Percentiles rank a stretch among this genome's conserved stretches.
Evolutionary conservation across 2,888 invertebrate genomes (phyloP).

Genomic region (Drosophila neutralis): DNA sequence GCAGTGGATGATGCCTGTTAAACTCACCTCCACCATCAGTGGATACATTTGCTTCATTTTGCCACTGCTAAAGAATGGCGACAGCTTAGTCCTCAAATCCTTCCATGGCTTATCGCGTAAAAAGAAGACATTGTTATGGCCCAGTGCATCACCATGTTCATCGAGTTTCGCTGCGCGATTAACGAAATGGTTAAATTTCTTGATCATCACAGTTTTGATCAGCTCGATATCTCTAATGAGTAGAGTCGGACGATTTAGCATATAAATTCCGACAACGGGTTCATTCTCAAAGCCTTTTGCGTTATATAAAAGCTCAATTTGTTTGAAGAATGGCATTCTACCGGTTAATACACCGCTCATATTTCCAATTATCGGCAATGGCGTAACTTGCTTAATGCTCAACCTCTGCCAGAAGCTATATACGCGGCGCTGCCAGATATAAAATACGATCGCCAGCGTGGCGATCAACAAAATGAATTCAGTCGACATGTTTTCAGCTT

Average conservation of each 20-base stretch:
- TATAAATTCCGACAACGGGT: slow-evolving; percentile 80
- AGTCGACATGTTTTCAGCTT: slow-evolving; percentile 41
- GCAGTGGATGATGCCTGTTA: neutral
- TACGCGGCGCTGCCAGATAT: slow-evolving; percentile 63
- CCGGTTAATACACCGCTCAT: slow-evolving; percentile 72
- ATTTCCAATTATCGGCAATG: slow-evolving; percentile 84
- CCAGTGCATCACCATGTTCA: slow-evolving; percentile 83
- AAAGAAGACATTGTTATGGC: slow-evolving; percentile 84
- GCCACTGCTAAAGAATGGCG: slow-evolving; percentile 85
- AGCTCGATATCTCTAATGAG: slow-evolving; percentile 84
- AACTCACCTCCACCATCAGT: slow-evolving; percentile 71
- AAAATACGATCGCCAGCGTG: slow-evolving; percentile 43
- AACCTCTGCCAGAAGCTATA: slow-evolving; percentile 75
- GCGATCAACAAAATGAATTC: slow-evolving; percentile 40
- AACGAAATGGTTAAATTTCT: slow-evolving; percentile 84
- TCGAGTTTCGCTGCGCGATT: slow-evolving; percentile 78
- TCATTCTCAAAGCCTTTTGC: slow-evolving; percentile 59
- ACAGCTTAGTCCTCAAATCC: slow-evolving; percentile 81
- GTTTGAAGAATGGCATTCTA: slow-evolving; percentile 67
- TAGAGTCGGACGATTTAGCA: slow-evolving; percentile 84
- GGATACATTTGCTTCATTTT: slow-evolving; percentile 83
- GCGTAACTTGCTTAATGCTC: slow-evolving; percentile 78
- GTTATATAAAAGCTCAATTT: slow-evolving; percentile 71
- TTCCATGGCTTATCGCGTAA: slow-evolving; percentile 85
- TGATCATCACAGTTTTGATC: slow-evolving; percentile 84